Evolutionary conservation across 1,140 invertebrate genomes (phyloP), one percentile per base, ranked within the genome.

Genomic region (Cydia pomonella): DNA sequence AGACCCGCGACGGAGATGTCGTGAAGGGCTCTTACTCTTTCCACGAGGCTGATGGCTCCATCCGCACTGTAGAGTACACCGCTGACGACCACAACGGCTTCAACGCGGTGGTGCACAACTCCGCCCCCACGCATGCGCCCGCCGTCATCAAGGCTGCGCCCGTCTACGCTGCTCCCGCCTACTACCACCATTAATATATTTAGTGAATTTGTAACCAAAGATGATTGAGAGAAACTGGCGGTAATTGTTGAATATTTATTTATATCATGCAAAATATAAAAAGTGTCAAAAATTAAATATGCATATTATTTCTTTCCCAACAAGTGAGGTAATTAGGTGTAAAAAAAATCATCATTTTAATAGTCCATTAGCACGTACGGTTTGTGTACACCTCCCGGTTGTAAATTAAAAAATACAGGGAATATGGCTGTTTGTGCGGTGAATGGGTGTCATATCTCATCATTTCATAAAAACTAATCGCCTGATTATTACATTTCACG

Each of bases 1-100:
- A 94, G 80, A 87, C 93, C 75, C 84, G 94, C 62, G 93, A 94
- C 73, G 94, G 94, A 83, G 91, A 94, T 91, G 88, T 88, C 75
- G 87, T 91, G 18, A 87, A 89, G 64, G 94, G 94, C 3, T 90
- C 87, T 18, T 94, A 94, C 81, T 83, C 83, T 23, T 62, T 86
- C 27, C 78, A 87, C 62, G 83, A 87, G 47, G 50, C 74, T 21
- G 74, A 75, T 50, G 74, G 74, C 74, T 75, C 74, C 66, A 23
- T 75, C 64, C 33, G 74, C 23, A 75, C 59, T 27, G 74, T 86
- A 16, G 77, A 78, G 16, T 90, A 90, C 77, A 21, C 41, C 64
- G 77, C 91, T 3, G 91, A 93, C 78, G 84, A 86, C 77, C 87
- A 89, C 80, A 89, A 85, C 73, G 90, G 80, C 29, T 74, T 64